Conservation (phyloP, 2,113 vertebrate genomes). For the Egretta garzetta region DNA sequence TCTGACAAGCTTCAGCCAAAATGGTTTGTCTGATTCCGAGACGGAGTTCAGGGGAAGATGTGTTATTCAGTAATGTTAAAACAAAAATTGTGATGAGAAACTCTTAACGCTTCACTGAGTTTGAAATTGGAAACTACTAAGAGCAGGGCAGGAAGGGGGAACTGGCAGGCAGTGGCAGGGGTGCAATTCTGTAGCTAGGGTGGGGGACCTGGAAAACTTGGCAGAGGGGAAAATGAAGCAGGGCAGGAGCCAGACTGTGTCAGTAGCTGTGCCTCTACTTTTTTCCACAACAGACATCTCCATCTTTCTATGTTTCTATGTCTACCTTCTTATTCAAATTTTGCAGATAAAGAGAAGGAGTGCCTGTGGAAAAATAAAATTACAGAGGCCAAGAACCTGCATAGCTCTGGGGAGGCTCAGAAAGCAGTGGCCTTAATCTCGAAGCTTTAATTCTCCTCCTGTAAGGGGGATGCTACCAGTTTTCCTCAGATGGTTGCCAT, state of each 20-base stretch:
- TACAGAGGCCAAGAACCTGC: neutral
- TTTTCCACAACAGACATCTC: neutral
- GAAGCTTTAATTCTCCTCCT: neutral
- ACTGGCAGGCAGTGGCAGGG: neutral
- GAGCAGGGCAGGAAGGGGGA: neutral
- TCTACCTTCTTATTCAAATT: neutral
- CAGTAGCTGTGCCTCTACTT: neutral
- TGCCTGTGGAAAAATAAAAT: neutral
- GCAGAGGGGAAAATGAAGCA: neutral
- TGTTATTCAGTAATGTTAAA: neutral
- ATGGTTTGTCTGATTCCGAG: neutral
- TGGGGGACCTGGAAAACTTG: neutral
- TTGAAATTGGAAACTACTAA: neutral
- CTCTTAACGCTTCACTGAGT: neutral
- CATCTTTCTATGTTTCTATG: neutral
- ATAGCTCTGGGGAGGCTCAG: fast-evolving
- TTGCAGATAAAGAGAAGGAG: neutral
- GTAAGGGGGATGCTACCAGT: neutral
- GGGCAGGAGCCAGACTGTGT: neutral
- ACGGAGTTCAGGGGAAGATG: neutral
- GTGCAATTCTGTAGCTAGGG: neutral
- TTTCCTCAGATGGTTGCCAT: neutral
- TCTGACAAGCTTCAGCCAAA: neutral
- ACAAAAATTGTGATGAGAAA: neutral
- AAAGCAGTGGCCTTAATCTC: neutral